Evolutionary conservation across 2,888 invertebrate genomes (phyloP).

Genomic region (Rotaria macrura): DNA sequence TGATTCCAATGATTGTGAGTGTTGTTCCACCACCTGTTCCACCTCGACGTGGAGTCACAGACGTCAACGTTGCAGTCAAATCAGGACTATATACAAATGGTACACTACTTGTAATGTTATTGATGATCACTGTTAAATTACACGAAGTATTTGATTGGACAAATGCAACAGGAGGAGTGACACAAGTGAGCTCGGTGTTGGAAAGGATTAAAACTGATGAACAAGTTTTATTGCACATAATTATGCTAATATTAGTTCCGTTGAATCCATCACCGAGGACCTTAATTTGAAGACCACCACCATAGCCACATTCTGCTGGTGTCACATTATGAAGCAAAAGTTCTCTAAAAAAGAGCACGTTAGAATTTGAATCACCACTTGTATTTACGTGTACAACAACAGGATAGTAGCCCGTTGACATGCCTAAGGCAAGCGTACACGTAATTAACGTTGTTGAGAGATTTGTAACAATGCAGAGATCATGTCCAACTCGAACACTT

Average conservation of each 20-base stretch:
- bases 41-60: conserved; percentile 10
- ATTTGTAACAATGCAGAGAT: neutral
- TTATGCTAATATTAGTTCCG: neutral
- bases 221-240: neutral
- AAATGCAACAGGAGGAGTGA: neutral
- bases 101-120: neutral
- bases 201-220: neutral
- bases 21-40: conserved; percentile 33
- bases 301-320: neutral
- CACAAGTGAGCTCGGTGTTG: neutral
- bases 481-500: conserved; percentile 18
- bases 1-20: conserved; percentile 22
- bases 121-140: neutral
- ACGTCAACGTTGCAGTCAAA: neutral
- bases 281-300: conserved; percentile 10
- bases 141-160: neutral
- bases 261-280: conserved; percentile 26
- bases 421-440: neutral
- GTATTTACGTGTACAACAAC: neutral
- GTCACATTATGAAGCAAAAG: neutral
- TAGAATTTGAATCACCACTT: neutral
- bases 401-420: neutral
- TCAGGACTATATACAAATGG: neutral
- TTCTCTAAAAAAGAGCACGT: neutral
- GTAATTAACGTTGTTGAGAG: neutral